Base-by-base conservation (phyloP, 2,888 invertebrate genomes). In the Hydrotaea diabolus region DNA sequence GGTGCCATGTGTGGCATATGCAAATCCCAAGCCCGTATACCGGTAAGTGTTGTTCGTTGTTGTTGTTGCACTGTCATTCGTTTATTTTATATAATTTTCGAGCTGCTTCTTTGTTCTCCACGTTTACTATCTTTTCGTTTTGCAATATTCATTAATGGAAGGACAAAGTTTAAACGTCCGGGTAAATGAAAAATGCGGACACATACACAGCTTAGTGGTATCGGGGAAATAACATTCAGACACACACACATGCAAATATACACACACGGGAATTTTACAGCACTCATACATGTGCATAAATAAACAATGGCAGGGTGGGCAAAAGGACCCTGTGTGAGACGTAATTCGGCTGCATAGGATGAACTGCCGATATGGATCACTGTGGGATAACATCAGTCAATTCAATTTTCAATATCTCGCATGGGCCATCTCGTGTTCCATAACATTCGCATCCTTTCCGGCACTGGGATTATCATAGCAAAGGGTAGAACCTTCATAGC, bases 1-100 rank as follows among this genome's bases (percentile, higher is more conserved):
- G 55, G 92, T 95, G 75, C 94, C 95, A 7, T 95, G 95, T 91
- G 94, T 94, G 49, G 94, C 94, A 23, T 94, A 94, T 88, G 94
- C 94, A 17, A 94, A 93, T 90, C 95, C 95, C 11, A 93, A 93
- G 19, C 94, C 95, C 13, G 91, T 91, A 77, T 93, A 94, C 92
- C 93, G 94, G 94, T 95, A 92, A 93, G 90, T 83, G 72, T 23
- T 69, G 0, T 31, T 57, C 59, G 4, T 21, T 46, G n/a, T 39
- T 23, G 21, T 17, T 23, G 21, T 23, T n/a, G n/a, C 49, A 11
- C 2, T 53, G 55, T 21, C 72, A 31, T 59, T 23, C 62, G 39
- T 76, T 76, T 36, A 43, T 77, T 53, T 69, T 69, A 43, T 69
- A 62, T 72, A 31, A 53, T 53, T 53, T 73, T 26, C 17, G 59